Percentiles rank a stretch among this genome's conserved stretches.
phyloP scores from a whole-genome alignment of 2,888 invertebrate genomes.

The Ceraclea dissimilis region DNA sequence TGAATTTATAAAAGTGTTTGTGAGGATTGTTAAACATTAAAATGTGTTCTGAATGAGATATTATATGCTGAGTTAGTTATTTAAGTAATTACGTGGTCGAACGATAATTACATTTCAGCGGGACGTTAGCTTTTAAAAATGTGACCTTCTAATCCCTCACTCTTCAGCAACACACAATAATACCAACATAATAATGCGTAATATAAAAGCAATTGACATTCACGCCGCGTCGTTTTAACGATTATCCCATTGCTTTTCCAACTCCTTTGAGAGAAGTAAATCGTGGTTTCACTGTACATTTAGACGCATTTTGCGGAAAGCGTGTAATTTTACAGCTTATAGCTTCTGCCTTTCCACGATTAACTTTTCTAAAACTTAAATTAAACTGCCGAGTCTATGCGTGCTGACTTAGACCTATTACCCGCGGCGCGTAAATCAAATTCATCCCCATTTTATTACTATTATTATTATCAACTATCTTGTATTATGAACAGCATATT shows the following conservation, averaged over 20 bases:
- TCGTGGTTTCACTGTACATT: too few relatives aligned
- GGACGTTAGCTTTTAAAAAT: neutral
- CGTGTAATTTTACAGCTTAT: neutral
- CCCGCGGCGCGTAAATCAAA: neutral
- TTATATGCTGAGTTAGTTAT: too few relatives aligned
- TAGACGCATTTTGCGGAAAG: neutral
- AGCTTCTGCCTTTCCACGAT: neutral
- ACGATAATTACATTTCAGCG: too few relatives aligned
- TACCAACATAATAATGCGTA: neutral
- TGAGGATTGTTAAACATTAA: too few relatives aligned
- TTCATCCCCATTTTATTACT: neutral
- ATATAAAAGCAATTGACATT: neutral
- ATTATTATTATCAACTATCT: neutral
- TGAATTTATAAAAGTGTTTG: too few relatives aligned
- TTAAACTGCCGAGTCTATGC: neutral
- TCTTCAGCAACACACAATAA: neutral
- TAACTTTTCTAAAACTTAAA: slow-evolving; percentile 2
- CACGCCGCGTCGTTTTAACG: neutral
- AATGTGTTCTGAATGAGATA: too few relatives aligned
- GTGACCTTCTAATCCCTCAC: neutral
- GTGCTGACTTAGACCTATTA: neutral
- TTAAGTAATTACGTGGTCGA: too few relatives aligned
- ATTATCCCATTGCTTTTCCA: neutral
- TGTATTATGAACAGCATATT: too few relatives aligned
- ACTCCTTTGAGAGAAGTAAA: too few relatives aligned